A percentile compares a stretch with the other conserved stretches of the same genome.
Evolutionary conservation across 2,888 invertebrate genomes (phyloP).

Genomic region (Acleris cristana): DNA sequence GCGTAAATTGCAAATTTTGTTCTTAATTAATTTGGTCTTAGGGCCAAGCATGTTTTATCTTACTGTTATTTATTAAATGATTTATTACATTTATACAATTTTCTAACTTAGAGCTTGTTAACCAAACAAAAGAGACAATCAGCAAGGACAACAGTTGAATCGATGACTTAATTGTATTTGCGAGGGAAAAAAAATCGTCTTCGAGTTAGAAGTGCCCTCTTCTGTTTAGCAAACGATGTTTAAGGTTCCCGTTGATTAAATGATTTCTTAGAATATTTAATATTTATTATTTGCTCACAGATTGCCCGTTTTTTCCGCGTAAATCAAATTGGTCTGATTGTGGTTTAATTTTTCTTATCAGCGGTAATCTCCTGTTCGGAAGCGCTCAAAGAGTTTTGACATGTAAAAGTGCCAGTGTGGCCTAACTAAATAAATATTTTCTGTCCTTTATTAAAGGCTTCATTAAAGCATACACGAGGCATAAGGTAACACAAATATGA

Average conservation of each 20-base stretch:
- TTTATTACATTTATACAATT: slow-evolving; percentile 8
- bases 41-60: too few species aligned
- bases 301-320: not conserved
- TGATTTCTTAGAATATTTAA: slow-evolving; percentile 13
- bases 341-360: too few species aligned
- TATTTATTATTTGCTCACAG: slow-evolving; percentile 5
- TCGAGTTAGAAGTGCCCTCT: slow-evolving; percentile 13
- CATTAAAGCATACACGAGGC: too few species aligned
- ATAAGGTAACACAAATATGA: too few species aligned
- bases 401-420: too few species aligned
- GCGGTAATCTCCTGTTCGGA: too few species aligned
- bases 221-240: slow-evolving; percentile 3
- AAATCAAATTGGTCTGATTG: not conserved
- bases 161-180: slow-evolving; percentile 21
- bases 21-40: too few species aligned
- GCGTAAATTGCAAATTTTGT: too few species aligned
- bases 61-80: not conserved
- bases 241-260: slow-evolving; percentile 2
- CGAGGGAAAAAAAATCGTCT: slow-evolving; percentile 18
- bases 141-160: slow-evolving; percentile 13
- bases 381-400: too few species aligned
- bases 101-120: slow-evolving; percentile 6
- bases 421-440: too few species aligned
- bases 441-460: too few species aligned
- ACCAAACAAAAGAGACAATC: slow-evolving; percentile 28